phyloP scores from a whole-genome alignment of 2,888 invertebrate genomes.

The Chaetoderma sp. region DNA sequence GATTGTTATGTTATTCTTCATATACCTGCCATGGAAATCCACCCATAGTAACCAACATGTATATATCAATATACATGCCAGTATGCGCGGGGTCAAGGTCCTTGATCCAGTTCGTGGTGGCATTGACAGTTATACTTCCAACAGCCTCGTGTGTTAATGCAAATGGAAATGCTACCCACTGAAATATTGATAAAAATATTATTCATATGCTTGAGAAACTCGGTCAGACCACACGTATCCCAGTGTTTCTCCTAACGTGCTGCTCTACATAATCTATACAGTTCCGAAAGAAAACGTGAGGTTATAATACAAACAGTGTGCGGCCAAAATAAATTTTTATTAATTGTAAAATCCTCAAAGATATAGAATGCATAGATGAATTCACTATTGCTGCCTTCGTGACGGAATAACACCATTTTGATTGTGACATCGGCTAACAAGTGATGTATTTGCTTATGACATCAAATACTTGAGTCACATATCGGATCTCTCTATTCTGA shows the following conservation, averaged over 20 bases:
- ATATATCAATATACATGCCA: constrained; percentile 59
- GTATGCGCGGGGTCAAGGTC: constrained; percentile 42
- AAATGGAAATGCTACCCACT: constrained; percentile 98
- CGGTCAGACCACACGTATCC: neutral
- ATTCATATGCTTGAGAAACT: neutral
- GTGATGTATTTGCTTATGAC: too few species aligned
- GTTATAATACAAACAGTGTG: too few species aligned
- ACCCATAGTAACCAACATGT: constrained; percentile 61
- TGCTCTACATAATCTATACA: neutral
- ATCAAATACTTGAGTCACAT: too few species aligned
- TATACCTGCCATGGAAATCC: constrained; percentile 66
- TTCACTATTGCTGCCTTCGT: too few species aligned
- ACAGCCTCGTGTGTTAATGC: constrained; percentile 91
- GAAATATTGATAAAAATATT: constrained; percentile 47
- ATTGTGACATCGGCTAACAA: too few species aligned
- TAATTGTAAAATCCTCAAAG: too few species aligned
- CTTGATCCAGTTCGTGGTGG: constrained; percentile 74
- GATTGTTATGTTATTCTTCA: too few species aligned
- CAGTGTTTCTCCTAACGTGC: neutral
- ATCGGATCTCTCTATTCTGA: too few species aligned
- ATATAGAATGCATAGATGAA: too few species aligned
- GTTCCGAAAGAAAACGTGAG: neutral
- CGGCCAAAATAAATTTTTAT: too few species aligned
- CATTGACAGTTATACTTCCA: constrained; percentile 76
- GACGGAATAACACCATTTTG: too few species aligned